Percentiles rank a stretch among this genome's conserved stretches.
Conservation (phyloP, 2,797 vertebrate species). For the Chrosomus eos region DNA sequence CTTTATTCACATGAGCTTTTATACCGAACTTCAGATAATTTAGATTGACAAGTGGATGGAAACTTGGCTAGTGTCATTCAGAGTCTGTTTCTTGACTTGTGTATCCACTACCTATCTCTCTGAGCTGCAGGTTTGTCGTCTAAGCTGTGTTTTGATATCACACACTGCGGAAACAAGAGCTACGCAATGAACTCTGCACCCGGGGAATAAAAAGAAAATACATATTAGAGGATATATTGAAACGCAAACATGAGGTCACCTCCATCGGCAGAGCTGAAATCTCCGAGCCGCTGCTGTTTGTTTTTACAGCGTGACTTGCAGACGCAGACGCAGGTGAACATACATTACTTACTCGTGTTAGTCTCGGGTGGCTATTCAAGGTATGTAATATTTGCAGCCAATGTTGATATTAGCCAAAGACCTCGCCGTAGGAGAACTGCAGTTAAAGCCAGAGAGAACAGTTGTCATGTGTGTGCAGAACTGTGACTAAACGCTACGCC, state of each 20-base stretch:
- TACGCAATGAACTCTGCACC: constrained; percentile 30
- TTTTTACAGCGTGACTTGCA: constrained; percentile 40
- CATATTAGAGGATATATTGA: constrained; percentile 46
- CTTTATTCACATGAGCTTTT: too few species aligned
- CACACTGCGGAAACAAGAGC: constrained; percentile 42
- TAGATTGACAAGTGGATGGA: too few species aligned
- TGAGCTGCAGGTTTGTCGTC: constrained; percentile 16
- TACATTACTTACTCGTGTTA: constrained; percentile 42
- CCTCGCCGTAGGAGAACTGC: constrained; percentile 10
- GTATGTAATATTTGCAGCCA: constrained; percentile 29
- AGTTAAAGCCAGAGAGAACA: constrained; percentile 2
- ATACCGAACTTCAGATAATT: too few species aligned
- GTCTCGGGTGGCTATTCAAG: constrained; percentile 23
- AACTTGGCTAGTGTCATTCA: constrained; percentile 5
- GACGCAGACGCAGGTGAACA: constrained; percentile 48
- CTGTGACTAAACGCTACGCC: not conserved
- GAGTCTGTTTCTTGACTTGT: constrained; percentile 15
- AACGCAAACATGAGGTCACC: constrained; percentile 57
- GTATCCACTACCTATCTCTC: constrained; percentile 15
- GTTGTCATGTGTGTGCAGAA: not conserved
- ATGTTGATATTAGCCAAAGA: constrained; percentile 39
- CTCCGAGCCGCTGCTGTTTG: constrained; percentile 44
- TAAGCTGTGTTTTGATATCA: constrained; percentile 50
- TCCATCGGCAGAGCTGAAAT: constrained; percentile 35
- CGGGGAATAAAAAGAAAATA: constrained; percentile 45